Evolutionary conservation across 2,113 vertebrate species (phyloP), one percentile per base, ranked within the genome.

Genomic region (Apodemus sylvaticus): DNA sequence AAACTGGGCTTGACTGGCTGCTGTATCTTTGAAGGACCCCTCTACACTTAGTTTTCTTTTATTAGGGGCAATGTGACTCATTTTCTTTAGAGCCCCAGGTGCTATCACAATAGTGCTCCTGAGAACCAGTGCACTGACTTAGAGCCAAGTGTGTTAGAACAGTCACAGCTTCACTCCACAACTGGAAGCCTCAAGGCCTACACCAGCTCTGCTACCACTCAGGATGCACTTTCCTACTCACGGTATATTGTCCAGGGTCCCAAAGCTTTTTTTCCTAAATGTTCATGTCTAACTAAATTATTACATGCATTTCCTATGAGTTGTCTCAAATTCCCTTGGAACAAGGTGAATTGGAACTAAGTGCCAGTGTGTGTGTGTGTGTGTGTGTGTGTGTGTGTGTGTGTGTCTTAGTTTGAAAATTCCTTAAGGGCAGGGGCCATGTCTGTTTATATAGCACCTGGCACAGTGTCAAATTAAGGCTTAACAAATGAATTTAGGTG

Each of bases 341-440:
- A 89, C 82, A 86, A 96, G 76, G 91, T 95, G 66, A n/a, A n/a
- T n/a, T n/a, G 82, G 92, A 98, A 97, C 97, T 97, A 79, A 97
- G 89, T 89, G 77, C 78, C 66, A 70, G 79, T 73, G 51, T 74
- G 74, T 91, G 83, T 64, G 74, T 95, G 86, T 97, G 70, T 90
- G 87, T 97, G 73, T 78, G 48, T 74, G 62, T 90, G 86, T 74
- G 74, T 48, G 74, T 77, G 42, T 78, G 45, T 77, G 74, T 91
- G 74, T 97, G 95, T 96, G 90, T 97, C 48, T 96, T 91, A 92
- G 92, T 93, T 4, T 89, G 73, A 88, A 96, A 96, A 98, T 97
- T 97, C 97, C 97, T 97, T 97, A 74, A 94, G 83, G 94, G 96
- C 92, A 97, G 53, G 86, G 95, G 96, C 96, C 96, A 85, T 96